Evolutionary conservation across 2,888 invertebrate species (phyloP), one percentile per base, ranked within the genome.

Genomic region (Dexiosoma caninum): DNA sequence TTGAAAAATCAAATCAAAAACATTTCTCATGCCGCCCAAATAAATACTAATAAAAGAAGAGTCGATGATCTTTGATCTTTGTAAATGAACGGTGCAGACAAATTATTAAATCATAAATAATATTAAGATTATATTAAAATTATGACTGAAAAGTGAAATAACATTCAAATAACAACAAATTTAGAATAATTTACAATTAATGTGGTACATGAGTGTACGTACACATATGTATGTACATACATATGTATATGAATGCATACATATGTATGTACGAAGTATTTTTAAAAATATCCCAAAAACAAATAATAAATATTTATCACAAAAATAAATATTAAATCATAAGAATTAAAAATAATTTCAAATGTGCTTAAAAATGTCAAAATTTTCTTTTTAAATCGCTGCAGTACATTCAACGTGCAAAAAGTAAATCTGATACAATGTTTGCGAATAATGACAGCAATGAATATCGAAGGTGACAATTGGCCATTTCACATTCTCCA

Each of bases 291-390:
- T 32, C 8, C 19, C 14, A 40, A 46, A 27, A 16, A 30, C 12
- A 32, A 30, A 35, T 27, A 5, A 5, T 6, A 5, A 3, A 49
- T 16, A 30, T n/a, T 14, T 6, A 16, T 8, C 14, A 12, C 7
- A 60, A 51, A n/a, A 30, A 64, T 57, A 60, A 51, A 14, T 14
- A 64, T 57, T 37, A 74, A 64, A 74, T 64, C 53, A 46, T 64
- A 27, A 23, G 19, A 53, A 62, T 74, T 64, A 74, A 74, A 46
- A 55, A 64, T 72, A 64, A 55, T 55, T 55, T 14, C 16, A 57
- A 69, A 44, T 46, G 10, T 51, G 16, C 2, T 37, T 37, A 51
- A 51, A 46, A 46, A 42, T 14, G 51, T 30, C 2, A 27, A 21
- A 46, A 53, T 40, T 10, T 12, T n/a, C n/a, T n/a, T n/a, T n/a